Evolutionary conservation across 2,888 invertebrate genomes (phyloP).

Genomic region (Enchytraeus crypticus): DNA sequence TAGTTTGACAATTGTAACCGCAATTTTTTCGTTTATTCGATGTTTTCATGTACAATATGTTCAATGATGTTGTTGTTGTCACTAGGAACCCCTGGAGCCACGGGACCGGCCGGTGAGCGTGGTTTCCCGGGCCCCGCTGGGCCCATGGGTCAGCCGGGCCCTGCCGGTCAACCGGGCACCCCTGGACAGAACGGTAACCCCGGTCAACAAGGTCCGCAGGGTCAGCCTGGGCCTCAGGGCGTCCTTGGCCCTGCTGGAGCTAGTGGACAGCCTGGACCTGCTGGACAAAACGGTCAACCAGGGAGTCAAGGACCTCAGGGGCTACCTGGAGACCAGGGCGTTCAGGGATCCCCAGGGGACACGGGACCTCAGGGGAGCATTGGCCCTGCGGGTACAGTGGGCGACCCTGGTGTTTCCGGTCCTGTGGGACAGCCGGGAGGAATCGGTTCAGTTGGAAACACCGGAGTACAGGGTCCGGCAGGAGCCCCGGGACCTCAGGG

Average conservation of each 20-base stretch:
- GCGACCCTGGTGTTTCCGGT: conserved; percentile 5
- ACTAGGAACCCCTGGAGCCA: conserved; percentile 10
- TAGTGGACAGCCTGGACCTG: conserved; percentile 30
- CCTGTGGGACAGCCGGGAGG: conserved; percentile 1
- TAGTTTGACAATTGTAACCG: no score
- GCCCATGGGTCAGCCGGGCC: conserved; percentile 9
- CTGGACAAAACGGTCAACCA: conserved; percentile 43
- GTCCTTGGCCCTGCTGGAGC: conserved; percentile 16
- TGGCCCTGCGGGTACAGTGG: conserved; percentile 12
- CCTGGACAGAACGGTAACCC: conserved; percentile 7
- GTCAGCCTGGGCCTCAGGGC: conserved; percentile 13
- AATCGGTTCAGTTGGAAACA: background rate
- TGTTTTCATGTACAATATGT: no score
- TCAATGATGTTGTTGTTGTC: no score
- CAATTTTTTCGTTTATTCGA: no score
- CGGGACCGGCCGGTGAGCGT: conserved; percentile 14
- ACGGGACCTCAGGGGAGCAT: conserved; percentile 9
- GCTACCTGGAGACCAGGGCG: conserved; percentile 17
- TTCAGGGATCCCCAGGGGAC: conserved; percentile 14
- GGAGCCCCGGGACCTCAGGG: conserved; percentile 14
- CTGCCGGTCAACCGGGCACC: conserved; percentile 2
- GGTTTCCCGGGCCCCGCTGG: conserved; percentile 15
- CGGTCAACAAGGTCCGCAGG: conserved; percentile 16
- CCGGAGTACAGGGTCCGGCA: conserved; percentile 14
- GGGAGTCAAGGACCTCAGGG: conserved; percentile 51